Evolutionary conservation across 2,797 vertebrate genomes (phyloP), one percentile per base, ranked within the genome.

Genomic region (Distichodus sexfasciatus): DNA sequence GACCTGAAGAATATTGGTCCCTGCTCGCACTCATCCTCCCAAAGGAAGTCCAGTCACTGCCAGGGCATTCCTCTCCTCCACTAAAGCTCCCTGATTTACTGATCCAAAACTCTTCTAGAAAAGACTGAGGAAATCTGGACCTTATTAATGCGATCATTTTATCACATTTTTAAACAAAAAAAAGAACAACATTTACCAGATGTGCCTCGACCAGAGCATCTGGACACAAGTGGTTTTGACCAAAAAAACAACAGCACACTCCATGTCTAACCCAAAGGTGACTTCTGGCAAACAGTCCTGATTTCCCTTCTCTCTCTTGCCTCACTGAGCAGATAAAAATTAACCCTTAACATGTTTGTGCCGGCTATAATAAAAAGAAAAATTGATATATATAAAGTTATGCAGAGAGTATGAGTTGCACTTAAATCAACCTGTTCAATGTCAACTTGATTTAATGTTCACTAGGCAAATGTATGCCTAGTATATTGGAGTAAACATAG

Each of bases 131-230:
- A 87, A 88, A 87, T 79, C 89, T 90, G 88, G 71, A 86, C 68
- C 81, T 79, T 82, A 89, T 89, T 88, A 88, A 69, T 81, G 69
- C 71, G 61, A 81, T 85, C 76, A 79, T 82, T 89, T 83, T 78
- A 79, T 77, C 71, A 33, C 21, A 71, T 58, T 79, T 81, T 76
- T 74, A 80, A 63, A 69, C 55, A 73, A 57, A 69, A 82, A 83
- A 78, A 66, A 64, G 55, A 50, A 55, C 47, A 54, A 26, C 3
- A 24, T 6, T 28, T 15, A 65, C 75, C 78, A 79, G 76, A 81
- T 83, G 76, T 77, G 75, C 31, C 55, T 78, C 80, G 61, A 86
- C 78, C 72, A 80, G 76, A 84, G 69, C 85, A 87, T 90, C 84
- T 90, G 89, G 87, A 85, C 79, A 77, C 82, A 79, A 78, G 79